phyloP scores from a whole-genome alignment of 2,888 invertebrate genomes.

The Campoplex capitator region DNA sequence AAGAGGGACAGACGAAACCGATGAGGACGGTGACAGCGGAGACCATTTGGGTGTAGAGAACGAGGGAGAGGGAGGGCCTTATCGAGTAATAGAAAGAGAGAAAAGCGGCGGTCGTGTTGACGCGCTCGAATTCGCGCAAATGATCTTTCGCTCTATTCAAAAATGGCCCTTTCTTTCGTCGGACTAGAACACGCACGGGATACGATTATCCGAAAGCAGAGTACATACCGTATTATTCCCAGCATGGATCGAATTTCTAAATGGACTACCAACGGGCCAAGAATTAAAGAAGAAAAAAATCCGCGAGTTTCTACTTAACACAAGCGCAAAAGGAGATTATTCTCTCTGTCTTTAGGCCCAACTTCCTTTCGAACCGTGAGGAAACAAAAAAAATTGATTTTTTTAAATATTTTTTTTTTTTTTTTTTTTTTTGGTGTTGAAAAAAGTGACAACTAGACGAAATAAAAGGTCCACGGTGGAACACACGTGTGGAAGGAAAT shows the following conservation, averaged over 20 bases:
- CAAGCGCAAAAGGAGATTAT: not conserved
- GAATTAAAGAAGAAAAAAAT: conserved; percentile 20
- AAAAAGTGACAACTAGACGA: not conserved
- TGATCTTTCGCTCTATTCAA: conserved; percentile 44
- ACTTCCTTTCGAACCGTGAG: not conserved
- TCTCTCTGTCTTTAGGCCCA: not conserved
- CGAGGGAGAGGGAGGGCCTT: conserved; percentile 4
- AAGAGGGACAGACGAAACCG: conserved; percentile 54
- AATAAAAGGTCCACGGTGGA: not conserved
- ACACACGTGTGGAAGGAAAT: not conserved
- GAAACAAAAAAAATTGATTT: not conserved
- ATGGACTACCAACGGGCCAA: conserved; percentile 23
- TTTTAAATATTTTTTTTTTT: not conserved
- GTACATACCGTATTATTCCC: conserved; percentile 67
- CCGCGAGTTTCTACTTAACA: not conserved
- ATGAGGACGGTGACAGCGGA: conserved; percentile 54
- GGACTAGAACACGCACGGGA: conserved; percentile 15
- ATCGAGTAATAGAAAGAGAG: conserved; percentile 19
- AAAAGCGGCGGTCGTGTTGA: conserved; percentile 21
- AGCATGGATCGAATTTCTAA: conserved; percentile 73
- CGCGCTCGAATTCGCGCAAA: conserved; percentile 68
- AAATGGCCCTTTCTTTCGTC: conserved; percentile 11
- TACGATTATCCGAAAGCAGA: conserved; percentile 49
- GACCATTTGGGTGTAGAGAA: conserved; percentile 56
- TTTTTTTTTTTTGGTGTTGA: not conserved